phyloP scores from a whole-genome alignment of 2,113 vertebrate genomes.

The Pteropus alecto region DNA sequence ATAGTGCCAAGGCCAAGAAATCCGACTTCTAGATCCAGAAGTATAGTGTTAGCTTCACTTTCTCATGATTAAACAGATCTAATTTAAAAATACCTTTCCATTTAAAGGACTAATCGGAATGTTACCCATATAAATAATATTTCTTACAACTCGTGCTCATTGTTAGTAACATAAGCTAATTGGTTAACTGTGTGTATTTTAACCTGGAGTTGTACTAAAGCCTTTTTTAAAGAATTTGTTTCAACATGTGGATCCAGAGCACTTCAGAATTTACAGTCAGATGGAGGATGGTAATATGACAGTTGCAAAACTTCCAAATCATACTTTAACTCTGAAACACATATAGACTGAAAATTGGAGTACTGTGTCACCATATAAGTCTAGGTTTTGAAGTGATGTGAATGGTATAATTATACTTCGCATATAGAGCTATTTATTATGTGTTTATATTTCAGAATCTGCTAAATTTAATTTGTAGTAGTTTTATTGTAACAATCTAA shows the following conservation, averaged over 20 bases:
- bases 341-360: conserved; percentile 24
- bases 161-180: conserved; percentile 54
- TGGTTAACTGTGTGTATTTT: conserved; percentile 54
- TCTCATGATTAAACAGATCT: not conserved
- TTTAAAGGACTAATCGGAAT: conserved; percentile 12
- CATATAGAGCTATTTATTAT: conserved; percentile 25
- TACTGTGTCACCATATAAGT: not conserved
- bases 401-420: not conserved
- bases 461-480: conserved; percentile 23
- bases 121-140: not conserved
- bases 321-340: conserved; percentile 26
- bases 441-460: conserved; percentile 25
- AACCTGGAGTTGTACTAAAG: conserved; percentile 31
- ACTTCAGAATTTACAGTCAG: conserved; percentile 49
- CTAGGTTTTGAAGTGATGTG: not conserved
- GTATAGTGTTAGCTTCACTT: not conserved
- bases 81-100: not conserved
- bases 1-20: not conserved
- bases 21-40: not conserved
- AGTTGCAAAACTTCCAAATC: not conserved
- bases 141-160: not conserved
- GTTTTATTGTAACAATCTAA: not conserved
- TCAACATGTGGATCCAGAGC: not conserved
- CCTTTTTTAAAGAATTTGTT: conserved; percentile 63
- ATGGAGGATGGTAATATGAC: not conserved